Evolutionary conservation across 1,140 invertebrate species (phyloP), one percentile per base, ranked within the genome.

Genomic region (Anagrus nilaparvatae): DNA sequence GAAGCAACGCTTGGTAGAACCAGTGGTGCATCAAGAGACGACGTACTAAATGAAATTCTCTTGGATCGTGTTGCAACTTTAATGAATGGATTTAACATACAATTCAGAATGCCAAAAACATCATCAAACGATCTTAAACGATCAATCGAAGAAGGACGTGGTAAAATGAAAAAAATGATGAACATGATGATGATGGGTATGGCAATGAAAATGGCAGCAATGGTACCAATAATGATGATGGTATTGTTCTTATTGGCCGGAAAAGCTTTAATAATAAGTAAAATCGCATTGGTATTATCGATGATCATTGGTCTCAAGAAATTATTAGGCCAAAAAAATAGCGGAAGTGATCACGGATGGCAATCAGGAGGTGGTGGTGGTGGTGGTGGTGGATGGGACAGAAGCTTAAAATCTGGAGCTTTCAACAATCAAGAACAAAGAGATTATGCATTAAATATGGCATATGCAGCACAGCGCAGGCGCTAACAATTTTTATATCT

Each of bases 151-250:
- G 83, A 87, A 75, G 83, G 80, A 50, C 73, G 78, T 44, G 78
- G 80, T 3, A 83, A 82, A 54, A 81, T 82, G 79, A 84, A 83
- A 72, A 82, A 83, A 47, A 85, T 84, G 81, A 83, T 84, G 77
- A 74, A 78, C 16, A 82, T 82, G 71, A 83, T 85, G 77, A 80
- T 82, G 74, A 83, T 82, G 78, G 81, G 80, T 0, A 72, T 82
- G 42, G 78, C 76, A 0, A 81, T 81, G 69, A 85, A 84, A 59
- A 75, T 82, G 73, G 79, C 76, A 0, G 78, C 79, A 1, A 63
- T 84, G 68, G 70, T 84, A 9, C 81, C 81, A 0, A 58, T 84
- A 0, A 80, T 79, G 1, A 82, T 85, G 53, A 81, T 78, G 25
- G 79, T 77, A 2, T 69, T 85, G 0, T 85, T 83, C 60, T 59